Conservation (phyloP, 2,113 vertebrate species). For the Scophthalmus maximus region DNA sequence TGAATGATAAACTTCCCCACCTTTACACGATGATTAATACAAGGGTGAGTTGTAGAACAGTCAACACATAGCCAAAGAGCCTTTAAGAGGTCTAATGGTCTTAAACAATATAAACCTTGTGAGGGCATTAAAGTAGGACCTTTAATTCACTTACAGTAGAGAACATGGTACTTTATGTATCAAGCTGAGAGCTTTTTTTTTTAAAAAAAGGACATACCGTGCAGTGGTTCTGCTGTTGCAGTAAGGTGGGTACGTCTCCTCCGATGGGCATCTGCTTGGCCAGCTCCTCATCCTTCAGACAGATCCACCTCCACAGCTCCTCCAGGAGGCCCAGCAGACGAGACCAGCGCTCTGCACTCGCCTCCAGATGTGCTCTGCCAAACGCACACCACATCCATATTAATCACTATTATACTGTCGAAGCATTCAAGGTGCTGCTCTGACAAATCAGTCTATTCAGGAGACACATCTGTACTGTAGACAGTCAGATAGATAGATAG, state of each 20-base stretch:
- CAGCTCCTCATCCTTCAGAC: conserved; percentile 94
- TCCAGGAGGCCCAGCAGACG: conserved; percentile 90
- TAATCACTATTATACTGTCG: not conserved
- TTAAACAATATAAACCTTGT: too few species aligned
- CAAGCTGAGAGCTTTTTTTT: not conserved
- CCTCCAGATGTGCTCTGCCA: conserved; percentile 92
- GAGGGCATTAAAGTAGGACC: too few species aligned
- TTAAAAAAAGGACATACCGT: conserved; percentile 82
- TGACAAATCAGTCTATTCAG: not conserved
- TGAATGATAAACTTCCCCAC: too few species aligned
- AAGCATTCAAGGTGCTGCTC: too few species aligned
- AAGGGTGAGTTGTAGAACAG: too few species aligned
- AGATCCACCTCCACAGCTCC: conserved; percentile 95
- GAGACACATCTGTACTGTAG: not conserved
- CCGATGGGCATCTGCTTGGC: conserved; percentile 95
- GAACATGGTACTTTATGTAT: too few species aligned
- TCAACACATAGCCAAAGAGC: too few species aligned
- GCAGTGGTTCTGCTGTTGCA: conserved; percentile 93
- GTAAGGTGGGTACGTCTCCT: conserved; percentile 92
- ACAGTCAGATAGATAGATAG: too few species aligned
- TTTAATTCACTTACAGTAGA: too few species aligned
- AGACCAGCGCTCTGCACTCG: conserved; percentile 95
- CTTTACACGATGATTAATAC: too few species aligned
- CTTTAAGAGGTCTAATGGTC: too few species aligned
- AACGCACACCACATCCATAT: conserved; percentile 22